Conservation (phyloP, 2,797 vertebrate species). For the Rachycentron canadum region DNA sequence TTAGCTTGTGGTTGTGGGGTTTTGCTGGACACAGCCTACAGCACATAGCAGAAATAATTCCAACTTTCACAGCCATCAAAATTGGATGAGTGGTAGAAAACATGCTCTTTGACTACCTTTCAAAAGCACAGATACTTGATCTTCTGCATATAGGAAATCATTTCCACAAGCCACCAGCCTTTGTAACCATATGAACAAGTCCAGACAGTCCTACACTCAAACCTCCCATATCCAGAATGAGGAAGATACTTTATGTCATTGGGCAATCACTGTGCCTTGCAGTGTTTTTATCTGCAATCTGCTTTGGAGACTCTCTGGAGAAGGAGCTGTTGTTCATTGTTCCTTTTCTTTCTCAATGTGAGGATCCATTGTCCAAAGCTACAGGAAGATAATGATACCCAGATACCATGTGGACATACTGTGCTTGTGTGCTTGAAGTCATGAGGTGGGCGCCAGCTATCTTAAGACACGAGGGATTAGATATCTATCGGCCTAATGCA, state of each 20-base stretch:
- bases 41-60: background rate
- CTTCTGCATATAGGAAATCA: constrained; percentile 14
- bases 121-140: constrained; percentile 32
- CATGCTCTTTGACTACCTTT: constrained; percentile 27
- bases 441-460: constrained; percentile 22
- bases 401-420: constrained; percentile 25
- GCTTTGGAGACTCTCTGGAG: constrained; percentile 18
- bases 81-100: constrained; percentile 23
- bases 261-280: constrained; percentile 12
- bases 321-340: constrained; percentile 48
- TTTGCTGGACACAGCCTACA: background rate
- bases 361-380: constrained; percentile 52
- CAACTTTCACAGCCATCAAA: constrained; percentile 17
- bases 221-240: constrained; percentile 59
- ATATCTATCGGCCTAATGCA: constrained; percentile 28
- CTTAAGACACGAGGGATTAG: constrained; percentile 26
- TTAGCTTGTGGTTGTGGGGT: background rate
- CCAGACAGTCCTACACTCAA: constrained; percentile 46
- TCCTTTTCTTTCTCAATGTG: constrained; percentile 39
- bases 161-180: constrained; percentile 25
- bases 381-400: constrained; percentile 37
- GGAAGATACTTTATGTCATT: constrained; percentile 51
- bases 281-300: constrained; percentile 42
- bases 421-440: constrained; percentile 28
- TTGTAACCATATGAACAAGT: constrained; percentile 44